Evolutionary conservation across 2,797 vertebrate species (phyloP).

Genomic region (Argyrosomus regius): DNA sequence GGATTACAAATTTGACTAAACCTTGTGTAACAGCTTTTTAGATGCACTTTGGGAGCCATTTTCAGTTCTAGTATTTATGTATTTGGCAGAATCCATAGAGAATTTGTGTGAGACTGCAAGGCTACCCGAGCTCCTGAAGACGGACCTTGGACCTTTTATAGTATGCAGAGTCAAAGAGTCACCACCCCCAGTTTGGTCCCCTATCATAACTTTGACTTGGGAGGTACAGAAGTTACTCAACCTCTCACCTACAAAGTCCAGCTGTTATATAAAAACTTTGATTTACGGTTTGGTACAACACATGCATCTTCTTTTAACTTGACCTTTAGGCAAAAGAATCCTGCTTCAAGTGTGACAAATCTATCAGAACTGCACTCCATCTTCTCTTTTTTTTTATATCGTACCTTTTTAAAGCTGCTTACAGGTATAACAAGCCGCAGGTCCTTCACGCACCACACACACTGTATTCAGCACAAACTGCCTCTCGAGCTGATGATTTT

Average conservation of each 20-base stretch:
- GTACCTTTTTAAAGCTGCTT: constrained; percentile 26
- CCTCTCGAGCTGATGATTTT: not conserved
- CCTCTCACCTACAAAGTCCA: not conserved
- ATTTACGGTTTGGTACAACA: not conserved
- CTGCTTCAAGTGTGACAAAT: constrained; percentile 28
- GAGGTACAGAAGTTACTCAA: not conserved
- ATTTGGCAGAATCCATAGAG: no score
- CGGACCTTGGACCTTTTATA: not conserved
- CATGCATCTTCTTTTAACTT: constrained; percentile 13
- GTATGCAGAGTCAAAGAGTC: not conserved
- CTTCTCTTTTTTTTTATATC: not conserved
- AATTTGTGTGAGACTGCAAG: not conserved
- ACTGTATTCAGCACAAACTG: not conserved
- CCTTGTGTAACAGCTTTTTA: no score
- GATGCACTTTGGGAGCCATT: no score
- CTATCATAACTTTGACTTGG: not conserved
- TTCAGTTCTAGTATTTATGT: no score
- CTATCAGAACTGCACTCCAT: not conserved
- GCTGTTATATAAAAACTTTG: not conserved
- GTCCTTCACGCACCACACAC: not conserved
- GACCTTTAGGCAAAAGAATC: constrained; percentile 1
- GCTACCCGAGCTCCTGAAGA: no score
- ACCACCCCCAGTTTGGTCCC: not conserved
- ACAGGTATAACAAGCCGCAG: not conserved
- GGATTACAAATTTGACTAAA: no score